Evolutionary conservation across 2,888 invertebrate species (phyloP).

Genomic region (Pemphredon lugubris): DNA sequence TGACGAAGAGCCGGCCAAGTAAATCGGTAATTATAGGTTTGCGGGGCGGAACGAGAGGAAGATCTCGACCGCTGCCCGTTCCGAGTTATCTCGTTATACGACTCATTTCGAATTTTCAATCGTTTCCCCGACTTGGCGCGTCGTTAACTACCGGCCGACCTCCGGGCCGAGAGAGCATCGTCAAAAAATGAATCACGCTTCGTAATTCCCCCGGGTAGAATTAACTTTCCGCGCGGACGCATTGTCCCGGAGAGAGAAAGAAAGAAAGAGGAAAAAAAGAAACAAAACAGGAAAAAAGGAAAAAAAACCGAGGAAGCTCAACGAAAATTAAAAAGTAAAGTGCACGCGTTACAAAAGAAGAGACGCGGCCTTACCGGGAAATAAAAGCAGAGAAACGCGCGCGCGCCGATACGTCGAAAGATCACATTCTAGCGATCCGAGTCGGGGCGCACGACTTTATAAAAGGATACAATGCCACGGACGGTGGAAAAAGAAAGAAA

Average conservation of each 20-base stretch:
- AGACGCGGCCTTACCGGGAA: too few species aligned
- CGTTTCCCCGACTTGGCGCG: conserved; percentile 29
- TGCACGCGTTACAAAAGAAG: too few species aligned
- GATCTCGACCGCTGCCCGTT: conserved; percentile 45
- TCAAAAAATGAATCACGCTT: background rate
- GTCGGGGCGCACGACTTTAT: conserved; percentile 56
- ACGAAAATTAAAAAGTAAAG: too few species aligned
- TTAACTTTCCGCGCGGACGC: too few species aligned
- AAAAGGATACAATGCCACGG: conserved; percentile 59
- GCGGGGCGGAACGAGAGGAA: conserved; percentile 42
- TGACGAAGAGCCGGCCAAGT: conserved; percentile 67
- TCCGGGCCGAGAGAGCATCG: background rate
- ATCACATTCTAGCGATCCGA: conserved; percentile 48
- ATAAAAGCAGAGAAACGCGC: conserved; percentile 15
- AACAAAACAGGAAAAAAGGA: too few species aligned
- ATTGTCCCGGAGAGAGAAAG: too few species aligned
- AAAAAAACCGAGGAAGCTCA: too few species aligned
- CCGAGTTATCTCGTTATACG: conserved; percentile 58
- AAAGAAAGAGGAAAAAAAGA: background rate
- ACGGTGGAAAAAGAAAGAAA: conserved; percentile 33
- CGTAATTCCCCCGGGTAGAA: too few species aligned
- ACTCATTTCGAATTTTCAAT: conserved; percentile 34
- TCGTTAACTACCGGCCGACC: conserved; percentile 1
- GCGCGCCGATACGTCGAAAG: conserved; percentile 46
- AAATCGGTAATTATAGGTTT: conserved; percentile 77